Evolutionary conservation across 2,888 invertebrate species (phyloP).

Genomic region (Callosobruchus maculatus): DNA sequence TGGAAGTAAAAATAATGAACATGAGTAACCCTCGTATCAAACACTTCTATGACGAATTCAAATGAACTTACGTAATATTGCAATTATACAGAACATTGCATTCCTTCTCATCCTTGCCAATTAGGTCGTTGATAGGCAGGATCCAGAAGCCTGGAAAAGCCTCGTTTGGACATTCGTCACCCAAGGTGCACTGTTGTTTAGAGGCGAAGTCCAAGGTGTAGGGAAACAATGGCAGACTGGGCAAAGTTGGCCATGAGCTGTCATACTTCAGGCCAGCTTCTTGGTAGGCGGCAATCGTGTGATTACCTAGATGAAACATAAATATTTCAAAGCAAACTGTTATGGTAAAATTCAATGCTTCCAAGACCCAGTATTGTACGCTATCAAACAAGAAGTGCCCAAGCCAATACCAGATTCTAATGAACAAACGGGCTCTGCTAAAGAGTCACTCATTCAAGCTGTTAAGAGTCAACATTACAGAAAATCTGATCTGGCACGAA

Average conservation of each 20-base stretch:
- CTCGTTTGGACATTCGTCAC: constrained; percentile 57
- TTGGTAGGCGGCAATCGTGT: constrained; percentile 56
- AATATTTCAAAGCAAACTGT: no score
- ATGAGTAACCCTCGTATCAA: no score
- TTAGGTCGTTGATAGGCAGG: constrained; percentile 60
- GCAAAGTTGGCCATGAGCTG: constrained; percentile 57
- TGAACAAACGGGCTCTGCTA: no score
- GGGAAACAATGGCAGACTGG: constrained; percentile 58
- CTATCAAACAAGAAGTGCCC: no score
- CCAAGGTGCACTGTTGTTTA: constrained; percentile 53
- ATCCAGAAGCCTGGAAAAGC: constrained; percentile 63
- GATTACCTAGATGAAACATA: constrained; percentile 51
- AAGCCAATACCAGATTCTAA: no score
- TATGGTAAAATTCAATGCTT: no score
- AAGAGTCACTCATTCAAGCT: no score
- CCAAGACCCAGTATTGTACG: no score
- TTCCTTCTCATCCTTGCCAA: constrained; percentile 47
- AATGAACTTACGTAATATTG: constrained; percentile 46
- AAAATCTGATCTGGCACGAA: no score
- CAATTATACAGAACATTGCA: constrained; percentile 61
- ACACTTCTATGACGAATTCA: no score
- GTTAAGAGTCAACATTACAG: no score
- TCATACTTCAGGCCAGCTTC: constrained; percentile 57
- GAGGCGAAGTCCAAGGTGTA: constrained; percentile 63
- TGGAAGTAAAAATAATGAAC: no score